Evolutionary conservation across 2,797 vertebrate genomes (phyloP).

Genomic region (Parauchenoglanis punctatus): DNA sequence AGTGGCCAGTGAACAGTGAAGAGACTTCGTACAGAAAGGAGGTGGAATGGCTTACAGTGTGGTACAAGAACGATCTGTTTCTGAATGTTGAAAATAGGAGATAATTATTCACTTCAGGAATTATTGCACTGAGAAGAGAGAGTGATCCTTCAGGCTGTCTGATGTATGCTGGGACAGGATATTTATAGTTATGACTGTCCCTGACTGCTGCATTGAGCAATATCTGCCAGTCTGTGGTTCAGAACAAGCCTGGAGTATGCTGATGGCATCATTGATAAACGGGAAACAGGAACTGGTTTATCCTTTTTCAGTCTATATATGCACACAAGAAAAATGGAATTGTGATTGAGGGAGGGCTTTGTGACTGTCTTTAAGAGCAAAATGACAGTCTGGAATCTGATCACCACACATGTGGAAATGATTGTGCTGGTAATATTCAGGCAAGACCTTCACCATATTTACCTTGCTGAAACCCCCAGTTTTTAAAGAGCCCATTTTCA

Average conservation of each 20-base stretch:
- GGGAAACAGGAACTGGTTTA: background rate
- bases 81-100: too few relatives aligned
- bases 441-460: background rate
- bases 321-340: background rate
- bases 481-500: background rate
- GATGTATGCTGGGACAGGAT: background rate
- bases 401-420: background rate
- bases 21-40: too few relatives aligned
- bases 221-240: background rate
- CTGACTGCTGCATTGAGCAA: background rate
- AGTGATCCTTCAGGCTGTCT: background rate
- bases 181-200: background rate
- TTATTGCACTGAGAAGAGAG: too few relatives aligned
- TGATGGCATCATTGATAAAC: background rate
- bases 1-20: too few relatives aligned
- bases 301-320: background rate
- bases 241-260: background rate
- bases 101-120: too few relatives aligned
- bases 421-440: background rate
- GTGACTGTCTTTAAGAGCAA: background rate
- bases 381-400: background rate
- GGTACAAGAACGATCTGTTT: too few relatives aligned
- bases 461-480: background rate
- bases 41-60: too few relatives aligned
- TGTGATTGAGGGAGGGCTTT: background rate